Evolutionary conservation across 2,888 invertebrate genomes (phyloP).

Genomic region (Cyaniris semiargus): DNA sequence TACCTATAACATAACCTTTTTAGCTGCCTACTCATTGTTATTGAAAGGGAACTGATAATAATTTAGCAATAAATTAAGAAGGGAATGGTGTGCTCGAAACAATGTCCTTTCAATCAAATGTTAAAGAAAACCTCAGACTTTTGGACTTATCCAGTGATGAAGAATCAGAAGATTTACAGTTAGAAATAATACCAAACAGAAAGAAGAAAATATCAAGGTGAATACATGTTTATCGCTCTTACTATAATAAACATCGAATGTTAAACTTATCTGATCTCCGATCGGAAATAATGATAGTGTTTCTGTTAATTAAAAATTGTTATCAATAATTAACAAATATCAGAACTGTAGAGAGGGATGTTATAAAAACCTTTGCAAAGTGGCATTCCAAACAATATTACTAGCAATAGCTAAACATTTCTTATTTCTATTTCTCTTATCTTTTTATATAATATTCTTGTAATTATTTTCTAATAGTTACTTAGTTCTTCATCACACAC

Average conservation of each 20-base stretch:
- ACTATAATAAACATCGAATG: not conserved
- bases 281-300: not conserved
- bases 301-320: not conserved
- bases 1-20: slow-evolving; percentile 17
- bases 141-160: slow-evolving; percentile 82
- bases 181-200: slow-evolving; percentile 80
- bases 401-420: not conserved
- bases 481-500: not conserved
- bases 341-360: no score
- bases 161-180: slow-evolving; percentile 81
- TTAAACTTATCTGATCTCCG: not conserved
- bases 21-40: slow-evolving; percentile 13
- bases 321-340: not conserved
- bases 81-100: slow-evolving; percentile 61
- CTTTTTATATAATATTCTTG: not conserved
- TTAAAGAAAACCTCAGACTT: slow-evolving; percentile 83
- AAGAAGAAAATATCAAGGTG: slow-evolving; percentile 80
- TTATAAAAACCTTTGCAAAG: no score
- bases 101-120: slow-evolving; percentile 70
- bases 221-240: not conserved
- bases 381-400: no score
- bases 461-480: not conserved
- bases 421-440: not conserved
- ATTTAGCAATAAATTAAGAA: slow-evolving; percentile 38
- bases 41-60: slow-evolving; percentile 1